These are phyloP conservation scores for Torymus aiolomorphi DNA, from an alignment of 2,888 invertebrate species.

Conservation along the genomic window DNA sequence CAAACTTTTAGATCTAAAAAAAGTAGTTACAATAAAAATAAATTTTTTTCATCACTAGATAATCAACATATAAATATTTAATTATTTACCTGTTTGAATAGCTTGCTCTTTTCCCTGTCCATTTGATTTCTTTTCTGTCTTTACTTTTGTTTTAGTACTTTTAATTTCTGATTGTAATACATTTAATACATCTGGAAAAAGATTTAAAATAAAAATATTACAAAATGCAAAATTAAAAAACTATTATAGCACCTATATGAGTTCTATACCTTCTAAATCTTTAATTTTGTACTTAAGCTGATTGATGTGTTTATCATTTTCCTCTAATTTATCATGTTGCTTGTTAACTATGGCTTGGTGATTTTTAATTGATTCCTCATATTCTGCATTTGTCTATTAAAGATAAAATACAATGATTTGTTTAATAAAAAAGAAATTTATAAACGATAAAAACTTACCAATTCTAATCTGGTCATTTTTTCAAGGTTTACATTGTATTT, in stretches of 20 bases:
- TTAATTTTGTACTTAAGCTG: slow-evolving; percentile 67
- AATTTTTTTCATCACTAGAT: not conserved
- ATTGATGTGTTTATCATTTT: slow-evolving; percentile 64
- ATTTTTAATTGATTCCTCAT: slow-evolving; percentile 56
- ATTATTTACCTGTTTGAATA: slow-evolving; percentile 47
- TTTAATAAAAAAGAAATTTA: not conserved
- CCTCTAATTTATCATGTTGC: slow-evolving; percentile 60
- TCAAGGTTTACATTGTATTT: slow-evolving; percentile 60
- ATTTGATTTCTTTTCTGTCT: slow-evolving; percentile 25
- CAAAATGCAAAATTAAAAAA: not conserved
- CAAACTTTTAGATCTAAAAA: slow-evolving; percentile 30
- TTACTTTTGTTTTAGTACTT: slow-evolving; percentile 13
- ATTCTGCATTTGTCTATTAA: slow-evolving; percentile 61
- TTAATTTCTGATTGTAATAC: slow-evolving; percentile 48
- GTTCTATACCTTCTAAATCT: slow-evolving; percentile 61
- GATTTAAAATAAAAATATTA: slow-evolving; percentile 6
- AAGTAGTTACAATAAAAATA: slow-evolving; percentile 1
- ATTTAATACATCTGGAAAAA: slow-evolving; percentile 59
- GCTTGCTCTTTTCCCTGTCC: slow-evolving; percentile 23
- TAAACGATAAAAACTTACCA: slow-evolving; percentile 60
- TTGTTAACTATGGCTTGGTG: slow-evolving; percentile 53
- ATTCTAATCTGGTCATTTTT: slow-evolving; percentile 63
- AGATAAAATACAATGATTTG: slow-evolving; percentile 18
- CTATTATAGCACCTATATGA: not conserved
- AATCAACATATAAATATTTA: not conserved